phyloP scores from a whole-genome alignment of 2,797 vertebrate genomes.

The Acanthiza pusilla region DNA sequence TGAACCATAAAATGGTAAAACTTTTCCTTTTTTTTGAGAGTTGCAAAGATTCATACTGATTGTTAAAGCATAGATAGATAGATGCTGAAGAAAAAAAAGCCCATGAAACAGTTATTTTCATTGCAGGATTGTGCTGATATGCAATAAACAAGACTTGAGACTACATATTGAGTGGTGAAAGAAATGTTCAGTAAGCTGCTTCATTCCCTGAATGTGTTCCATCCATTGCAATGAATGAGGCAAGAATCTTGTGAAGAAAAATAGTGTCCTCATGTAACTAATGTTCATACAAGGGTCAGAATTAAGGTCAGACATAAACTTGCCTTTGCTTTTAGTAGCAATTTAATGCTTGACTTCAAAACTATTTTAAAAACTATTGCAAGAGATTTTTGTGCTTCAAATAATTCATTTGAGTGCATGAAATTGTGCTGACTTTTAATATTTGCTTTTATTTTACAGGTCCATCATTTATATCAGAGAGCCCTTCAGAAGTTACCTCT shows the following conservation, averaged over 20 bases:
- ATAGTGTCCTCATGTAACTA: neutral
- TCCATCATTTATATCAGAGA: constrained; percentile 89
- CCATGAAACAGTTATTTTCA: constrained; percentile 22
- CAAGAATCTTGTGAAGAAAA: constrained; percentile 44
- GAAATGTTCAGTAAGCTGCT: neutral
- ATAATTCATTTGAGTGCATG: neutral
- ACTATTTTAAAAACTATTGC: neutral
- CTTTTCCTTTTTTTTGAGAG: neutral
- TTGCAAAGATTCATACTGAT: neutral
- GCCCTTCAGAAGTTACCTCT: constrained; percentile 92
- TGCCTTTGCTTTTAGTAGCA: constrained; percentile 5
- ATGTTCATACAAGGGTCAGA: constrained; percentile 30
- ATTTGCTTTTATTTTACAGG: constrained; percentile 79
- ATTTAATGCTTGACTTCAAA: neutral
- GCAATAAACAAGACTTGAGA: constrained; percentile 14
- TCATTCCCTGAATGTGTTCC: constrained; percentile 19
- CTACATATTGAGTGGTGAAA: constrained; percentile 16
- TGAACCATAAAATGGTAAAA: neutral
- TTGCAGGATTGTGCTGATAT: neutral
- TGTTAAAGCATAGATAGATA: neutral
- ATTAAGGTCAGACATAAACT: constrained; percentile 42
- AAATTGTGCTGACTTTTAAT: constrained; percentile 20
- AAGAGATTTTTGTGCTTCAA: neutral
- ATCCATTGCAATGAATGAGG: constrained; percentile 56
- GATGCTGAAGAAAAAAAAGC: neutral